Evolutionary conservation across 2,797 vertebrate species (phyloP).

Genomic region (Gobionotothen gibberifrons): DNA sequence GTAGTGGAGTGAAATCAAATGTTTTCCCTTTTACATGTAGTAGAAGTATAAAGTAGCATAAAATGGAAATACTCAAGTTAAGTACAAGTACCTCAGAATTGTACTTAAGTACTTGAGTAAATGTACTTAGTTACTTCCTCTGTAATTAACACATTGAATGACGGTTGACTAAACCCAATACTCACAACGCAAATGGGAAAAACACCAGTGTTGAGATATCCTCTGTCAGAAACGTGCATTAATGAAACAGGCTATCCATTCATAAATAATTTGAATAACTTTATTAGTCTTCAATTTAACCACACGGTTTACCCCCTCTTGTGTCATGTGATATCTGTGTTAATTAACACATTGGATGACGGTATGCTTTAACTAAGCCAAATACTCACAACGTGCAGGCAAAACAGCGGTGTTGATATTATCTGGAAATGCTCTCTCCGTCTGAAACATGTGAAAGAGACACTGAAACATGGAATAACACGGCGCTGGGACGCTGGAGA

Average conservation of each 20-base stretch:
- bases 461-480: slow-evolving; percentile 46
- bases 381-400: slow-evolving; percentile 19
- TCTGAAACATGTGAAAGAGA: slow-evolving; percentile 62
- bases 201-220: slow-evolving; percentile 38
- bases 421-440: slow-evolving; percentile 41
- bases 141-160: slow-evolving; percentile 32
- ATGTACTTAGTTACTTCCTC: too few relatives aligned
- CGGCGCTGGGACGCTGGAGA: slow-evolving; percentile 39
- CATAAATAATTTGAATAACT: not conserved
- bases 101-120: too few relatives aligned
- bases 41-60: too few relatives aligned
- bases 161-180: slow-evolving; percentile 38
- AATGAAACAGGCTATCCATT: not conserved
- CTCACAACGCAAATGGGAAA: slow-evolving; percentile 13
- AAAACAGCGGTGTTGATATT: slow-evolving; percentile 55
- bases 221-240: not conserved
- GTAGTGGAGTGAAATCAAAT: too few relatives aligned
- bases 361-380: slow-evolving; percentile 43
- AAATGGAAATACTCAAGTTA: too few relatives aligned
- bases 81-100: too few relatives aligned
- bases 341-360: slow-evolving; percentile 55
- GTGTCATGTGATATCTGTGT: slow-evolving; percentile 15
- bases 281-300: not conserved
- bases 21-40: too few relatives aligned
- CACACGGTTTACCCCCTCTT: not conserved